Evolutionary conservation across 2,113 vertebrate genomes (phyloP).

Genomic region (Corvus hawaiiensis): DNA sequence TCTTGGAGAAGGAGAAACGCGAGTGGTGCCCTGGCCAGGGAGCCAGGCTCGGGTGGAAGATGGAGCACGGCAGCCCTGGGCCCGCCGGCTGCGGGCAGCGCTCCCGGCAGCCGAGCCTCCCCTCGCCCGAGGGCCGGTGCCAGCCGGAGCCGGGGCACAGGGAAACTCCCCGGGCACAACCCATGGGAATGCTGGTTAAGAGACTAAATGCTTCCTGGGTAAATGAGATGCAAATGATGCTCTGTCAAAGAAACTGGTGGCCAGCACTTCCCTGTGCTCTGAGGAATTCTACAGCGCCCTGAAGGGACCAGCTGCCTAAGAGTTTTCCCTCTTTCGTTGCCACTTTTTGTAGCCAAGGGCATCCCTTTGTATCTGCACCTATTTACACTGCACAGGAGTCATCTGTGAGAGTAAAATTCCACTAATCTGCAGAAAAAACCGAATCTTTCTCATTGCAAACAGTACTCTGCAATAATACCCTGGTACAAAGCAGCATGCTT

Average conservation of each 20-base stretch:
- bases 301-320: background rate
- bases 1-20: accelerated
- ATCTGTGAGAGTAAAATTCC: background rate
- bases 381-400: background rate
- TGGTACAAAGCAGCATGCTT: background rate
- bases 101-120: background rate
- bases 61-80: background rate
- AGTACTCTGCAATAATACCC: background rate
- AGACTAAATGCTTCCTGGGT: background rate
- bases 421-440: background rate
- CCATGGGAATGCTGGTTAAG: no score
- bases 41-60: background rate
- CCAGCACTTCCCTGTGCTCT: background rate
- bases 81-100: background rate
- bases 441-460: background rate
- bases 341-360: background rate
- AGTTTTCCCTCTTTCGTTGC: background rate
- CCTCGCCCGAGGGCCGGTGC: background rate
- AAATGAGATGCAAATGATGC: background rate
- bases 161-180: background rate
- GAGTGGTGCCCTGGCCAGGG: accelerated
- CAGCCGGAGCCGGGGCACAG: background rate
- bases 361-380: background rate
- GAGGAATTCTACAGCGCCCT: background rate
- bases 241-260: background rate